Evolutionary conservation across 2,113 vertebrate species (phyloP).

Genomic region (Platysternon megacephalum): DNA sequence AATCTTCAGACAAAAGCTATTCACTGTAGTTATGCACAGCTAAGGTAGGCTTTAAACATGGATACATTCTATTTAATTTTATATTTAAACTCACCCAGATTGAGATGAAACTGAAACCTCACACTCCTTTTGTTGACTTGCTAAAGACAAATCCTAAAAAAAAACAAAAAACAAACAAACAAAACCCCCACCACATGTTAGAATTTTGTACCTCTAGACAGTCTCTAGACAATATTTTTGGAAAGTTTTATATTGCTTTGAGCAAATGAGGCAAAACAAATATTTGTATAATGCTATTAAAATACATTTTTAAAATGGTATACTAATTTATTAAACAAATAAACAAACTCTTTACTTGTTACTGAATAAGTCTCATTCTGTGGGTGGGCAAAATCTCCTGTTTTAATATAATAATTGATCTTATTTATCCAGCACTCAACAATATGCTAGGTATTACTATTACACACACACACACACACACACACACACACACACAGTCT

Average conservation of each 20-base stretch:
- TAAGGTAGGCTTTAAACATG: not conserved
- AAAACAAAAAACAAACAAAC: not conserved
- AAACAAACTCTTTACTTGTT: not conserved
- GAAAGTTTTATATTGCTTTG: not conserved
- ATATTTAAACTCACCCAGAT: not conserved
- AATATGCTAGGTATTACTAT: not conserved
- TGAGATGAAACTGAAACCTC: not conserved
- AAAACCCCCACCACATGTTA: not conserved
- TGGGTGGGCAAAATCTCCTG: not conserved
- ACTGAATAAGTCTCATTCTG: not conserved
- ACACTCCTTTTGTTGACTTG: not conserved
- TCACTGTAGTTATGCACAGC: not conserved
- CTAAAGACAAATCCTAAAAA: not conserved
- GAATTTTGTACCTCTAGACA: not conserved
- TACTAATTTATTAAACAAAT: not conserved
- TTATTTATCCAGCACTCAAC: not conserved
- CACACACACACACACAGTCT: not conserved
- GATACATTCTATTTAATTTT: not conserved
- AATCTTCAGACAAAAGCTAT: not conserved
- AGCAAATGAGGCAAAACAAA: not conserved
- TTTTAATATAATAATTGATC: not conserved
- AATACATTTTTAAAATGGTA: not conserved
- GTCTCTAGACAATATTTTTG: not conserved
- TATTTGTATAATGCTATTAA: not conserved
- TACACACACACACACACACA: not conserved